These are phyloP conservation scores for Conus canariensis DNA, from an alignment of 2,888 invertebrate species.

Conservation along the genomic window DNA sequence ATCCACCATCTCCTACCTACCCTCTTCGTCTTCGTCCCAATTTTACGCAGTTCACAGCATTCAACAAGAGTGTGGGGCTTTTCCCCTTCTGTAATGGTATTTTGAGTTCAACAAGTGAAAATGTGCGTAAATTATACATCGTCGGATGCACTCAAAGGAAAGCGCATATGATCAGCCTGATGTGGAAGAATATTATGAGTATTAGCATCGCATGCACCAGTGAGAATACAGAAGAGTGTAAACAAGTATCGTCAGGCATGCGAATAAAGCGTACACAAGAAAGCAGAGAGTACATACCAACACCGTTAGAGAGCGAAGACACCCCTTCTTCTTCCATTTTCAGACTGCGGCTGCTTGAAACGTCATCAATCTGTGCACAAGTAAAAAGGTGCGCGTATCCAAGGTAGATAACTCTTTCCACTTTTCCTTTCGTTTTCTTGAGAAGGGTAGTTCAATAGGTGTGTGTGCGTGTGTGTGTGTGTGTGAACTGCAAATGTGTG, in stretches of 20 bases:
- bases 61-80: too few relatives aligned
- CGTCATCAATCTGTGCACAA: conserved; percentile 30
- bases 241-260: conserved; percentile 13
- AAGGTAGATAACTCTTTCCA: conserved; percentile 7
- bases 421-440: background rate
- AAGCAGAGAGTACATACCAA: conserved; percentile 51
- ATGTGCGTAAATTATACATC: background rate
- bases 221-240: background rate
- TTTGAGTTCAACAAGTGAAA: background rate
- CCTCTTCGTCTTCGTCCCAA: too few relatives aligned
- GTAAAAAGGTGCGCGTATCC: background rate
- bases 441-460: background rate
- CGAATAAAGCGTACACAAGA: background rate
- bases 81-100: too few relatives aligned
- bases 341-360: background rate
- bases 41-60: too few relatives aligned
- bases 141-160: background rate
- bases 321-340: conserved; percentile 37
- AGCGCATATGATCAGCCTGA: background rate
- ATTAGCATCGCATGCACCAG: background rate
- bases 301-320: conserved; percentile 49
- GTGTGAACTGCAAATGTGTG: background rate
- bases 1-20: too few relatives aligned
- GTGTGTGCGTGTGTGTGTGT: background rate
- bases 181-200: background rate